A percentile compares a stretch with the other conserved stretches of the same genome.
Evolutionary conservation across 2,113 vertebrate species (phyloP).

Genomic region (Phalacrocorax aristotelis): DNA sequence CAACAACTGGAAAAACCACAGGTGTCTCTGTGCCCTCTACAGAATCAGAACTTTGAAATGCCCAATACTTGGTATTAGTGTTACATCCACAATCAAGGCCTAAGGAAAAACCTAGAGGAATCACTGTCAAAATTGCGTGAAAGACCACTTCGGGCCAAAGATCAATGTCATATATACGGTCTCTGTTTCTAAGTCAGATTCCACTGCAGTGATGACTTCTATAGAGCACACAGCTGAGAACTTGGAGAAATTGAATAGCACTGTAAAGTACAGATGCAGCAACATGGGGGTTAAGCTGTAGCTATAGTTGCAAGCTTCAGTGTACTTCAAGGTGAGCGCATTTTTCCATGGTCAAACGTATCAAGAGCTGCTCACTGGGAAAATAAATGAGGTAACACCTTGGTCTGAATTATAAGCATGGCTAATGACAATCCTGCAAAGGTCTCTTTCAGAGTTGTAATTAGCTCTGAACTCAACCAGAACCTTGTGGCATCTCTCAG

Average conservation of each 20-base stretch:
- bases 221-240: background rate
- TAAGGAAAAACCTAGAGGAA: background rate
- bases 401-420: background rate
- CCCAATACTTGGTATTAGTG: background rate
- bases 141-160: background rate
- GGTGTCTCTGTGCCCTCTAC: background rate
- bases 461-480: conserved; percentile 13
- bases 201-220: background rate
- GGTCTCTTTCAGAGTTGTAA: background rate
- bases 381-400: conserved; percentile 33
- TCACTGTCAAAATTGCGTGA: background rate
- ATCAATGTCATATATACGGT: background rate
- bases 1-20: background rate
- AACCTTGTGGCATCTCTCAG: background rate
- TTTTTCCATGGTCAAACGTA: background rate
- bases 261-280: background rate
- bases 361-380: background rate
- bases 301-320: background rate
- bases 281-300: background rate
- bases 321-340: conserved; percentile 8
- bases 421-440: conserved; percentile 11
- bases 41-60: background rate
- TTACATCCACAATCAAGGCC: background rate
- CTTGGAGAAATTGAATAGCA: background rate
- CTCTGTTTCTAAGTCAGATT: background rate